Percentiles rank a stretch among this genome's conserved stretches.
phyloP scores from a whole-genome alignment of 2,888 invertebrate species.

The Lasius platythorax region DNA sequence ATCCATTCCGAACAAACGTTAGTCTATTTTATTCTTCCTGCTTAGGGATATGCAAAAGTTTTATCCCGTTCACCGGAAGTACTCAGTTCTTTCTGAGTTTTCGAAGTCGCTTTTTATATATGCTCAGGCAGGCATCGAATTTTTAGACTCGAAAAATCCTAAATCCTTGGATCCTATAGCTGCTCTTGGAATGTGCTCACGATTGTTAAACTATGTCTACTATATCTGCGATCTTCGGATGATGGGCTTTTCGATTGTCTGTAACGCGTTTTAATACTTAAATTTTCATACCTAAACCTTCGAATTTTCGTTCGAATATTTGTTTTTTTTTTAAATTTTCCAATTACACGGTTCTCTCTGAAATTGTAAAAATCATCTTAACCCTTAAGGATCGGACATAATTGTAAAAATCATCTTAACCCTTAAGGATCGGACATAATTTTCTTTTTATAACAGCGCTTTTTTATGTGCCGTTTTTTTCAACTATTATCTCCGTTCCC shows the following conservation, averaged over 20 bases:
- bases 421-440: background rate
- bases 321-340: background rate
- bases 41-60: conserved; percentile 25
- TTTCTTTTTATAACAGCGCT: background rate
- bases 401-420: background rate
- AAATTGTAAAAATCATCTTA: background rate
- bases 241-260: background rate
- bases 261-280: background rate
- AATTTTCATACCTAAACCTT: background rate
- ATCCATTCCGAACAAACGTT: conserved; percentile 65
- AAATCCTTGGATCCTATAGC: background rate
- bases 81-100: background rate
- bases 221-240: background rate
- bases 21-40: conserved; percentile 48
- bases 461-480: background rate
- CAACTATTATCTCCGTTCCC: background rate
- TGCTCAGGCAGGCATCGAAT: background rate
- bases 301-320: background rate
- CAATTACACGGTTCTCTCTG: background rate
- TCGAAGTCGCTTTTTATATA: background rate
- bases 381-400: background rate
- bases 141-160: background rate
- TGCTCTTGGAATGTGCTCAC: background rate
- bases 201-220: background rate
- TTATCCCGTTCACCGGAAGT: background rate